Base-by-base conservation (phyloP, 2,797 vertebrate genomes). In the Champsocephalus esox region DNA sequence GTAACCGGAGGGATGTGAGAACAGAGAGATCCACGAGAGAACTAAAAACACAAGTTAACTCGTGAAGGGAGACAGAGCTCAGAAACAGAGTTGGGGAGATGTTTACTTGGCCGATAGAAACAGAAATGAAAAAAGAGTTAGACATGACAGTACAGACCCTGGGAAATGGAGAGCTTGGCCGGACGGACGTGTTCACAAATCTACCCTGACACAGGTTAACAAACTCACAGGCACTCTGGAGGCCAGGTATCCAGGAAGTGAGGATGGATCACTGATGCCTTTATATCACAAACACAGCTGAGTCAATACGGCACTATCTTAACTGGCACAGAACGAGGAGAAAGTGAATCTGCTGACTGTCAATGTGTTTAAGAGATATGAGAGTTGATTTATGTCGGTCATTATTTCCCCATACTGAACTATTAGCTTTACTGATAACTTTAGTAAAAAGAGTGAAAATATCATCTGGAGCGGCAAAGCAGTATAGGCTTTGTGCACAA, bases 1-100 rank as follows among this genome's bases (percentile, higher is more conserved):
- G 57, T 60, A 56, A 68, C 41, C 0, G 21, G 54, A 75, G 17
- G 46, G 17, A 79, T 67, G 21, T 76, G 55, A 73, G 78, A 81
- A 50, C 64, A 61, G 34, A 51, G 21, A 70, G 60, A 61, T 60
- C 56, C 28, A 82, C 75, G 64, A 60, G 49, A 75, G 78, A 50
- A 79, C 74, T 56, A 0, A 58, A 46, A 62, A 59, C 70, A 80
- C 73, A 56, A 61, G 17, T 52, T 71, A 45, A 59, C 63, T 73
- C 63, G 50, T 51, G 56, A 69, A 66, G 56, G 68, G 52, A 77
- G 63, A 66, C 61, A 14, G 45, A 54, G 67, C 81, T 77, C 70
- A 79, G 79, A 24, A n/a, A 61, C 0, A 19, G 7, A 45, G 66
- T 1, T n/a, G 38, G 16, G 12, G 28, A 56, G 43, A 51, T 66